A percentile compares a stretch with the other conserved stretches of the same genome.
Conservation (phyloP, 2,888 invertebrate species). For the Lasioglossum vierecki region DNA sequence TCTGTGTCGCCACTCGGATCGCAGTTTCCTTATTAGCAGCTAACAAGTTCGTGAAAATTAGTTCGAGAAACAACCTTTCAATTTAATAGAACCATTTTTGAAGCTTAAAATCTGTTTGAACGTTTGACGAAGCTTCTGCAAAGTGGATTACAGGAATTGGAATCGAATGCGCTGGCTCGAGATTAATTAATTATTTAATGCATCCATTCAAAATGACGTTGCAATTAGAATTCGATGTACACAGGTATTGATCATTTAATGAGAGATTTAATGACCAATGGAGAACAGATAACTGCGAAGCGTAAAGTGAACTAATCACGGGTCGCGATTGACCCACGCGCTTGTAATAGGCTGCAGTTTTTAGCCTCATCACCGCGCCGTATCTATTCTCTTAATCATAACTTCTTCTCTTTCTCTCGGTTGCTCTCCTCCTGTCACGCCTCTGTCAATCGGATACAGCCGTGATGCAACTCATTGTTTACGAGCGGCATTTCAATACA, state of each 20-base stretch:
- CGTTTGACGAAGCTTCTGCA: background rate
- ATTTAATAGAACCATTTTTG: background rate
- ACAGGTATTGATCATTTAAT: background rate
- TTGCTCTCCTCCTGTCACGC: conserved; percentile 63
- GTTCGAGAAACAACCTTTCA: background rate
- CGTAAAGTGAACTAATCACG: background rate
- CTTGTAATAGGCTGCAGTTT: background rate
- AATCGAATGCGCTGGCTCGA: background rate
- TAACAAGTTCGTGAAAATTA: background rate
- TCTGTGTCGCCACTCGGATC: background rate
- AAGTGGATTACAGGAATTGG: background rate
- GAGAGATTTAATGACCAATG: background rate
- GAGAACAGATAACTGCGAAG: background rate
- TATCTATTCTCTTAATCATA: background rate
- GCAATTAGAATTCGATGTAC: background rate
- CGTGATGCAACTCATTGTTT: conserved; percentile 81
- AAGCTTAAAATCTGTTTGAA: background rate
- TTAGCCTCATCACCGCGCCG: background rate
- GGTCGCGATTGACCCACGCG: background rate
- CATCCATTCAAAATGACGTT: background rate
- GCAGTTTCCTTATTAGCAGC: background rate
- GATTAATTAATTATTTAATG: conserved; percentile 1
- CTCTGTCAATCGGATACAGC: conserved; percentile 73
- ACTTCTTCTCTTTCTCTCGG: conserved; percentile 39
- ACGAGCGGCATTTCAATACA: conserved; percentile 81